phyloP scores from a whole-genome alignment of 1,140 invertebrate species.

The Epicauta chinensis region DNA sequence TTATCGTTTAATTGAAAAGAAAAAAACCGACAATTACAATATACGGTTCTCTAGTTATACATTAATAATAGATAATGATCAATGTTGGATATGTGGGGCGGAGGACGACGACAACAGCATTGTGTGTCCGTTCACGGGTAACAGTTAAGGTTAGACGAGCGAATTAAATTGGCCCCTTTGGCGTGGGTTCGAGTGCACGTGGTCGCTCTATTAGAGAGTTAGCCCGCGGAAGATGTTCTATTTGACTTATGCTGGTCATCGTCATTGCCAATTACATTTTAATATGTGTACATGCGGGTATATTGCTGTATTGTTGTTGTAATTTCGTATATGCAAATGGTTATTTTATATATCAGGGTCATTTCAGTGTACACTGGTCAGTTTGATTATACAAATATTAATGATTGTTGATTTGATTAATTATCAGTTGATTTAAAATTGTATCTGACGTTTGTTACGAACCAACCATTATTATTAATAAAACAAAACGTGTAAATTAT shows the following conservation, averaged over 20 bases:
- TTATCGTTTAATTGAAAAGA: too few relatives aligned
- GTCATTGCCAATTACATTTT: constrained; percentile 28
- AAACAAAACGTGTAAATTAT: too few relatives aligned
- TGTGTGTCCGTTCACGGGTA: too few relatives aligned
- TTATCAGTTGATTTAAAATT: not conserved
- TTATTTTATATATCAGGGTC: constrained; percentile 13
- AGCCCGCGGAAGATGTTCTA: constrained; percentile 17
- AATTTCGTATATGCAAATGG: constrained; percentile 22
- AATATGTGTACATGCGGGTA: constrained; percentile 26
- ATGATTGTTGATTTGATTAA: constrained; percentile 15
- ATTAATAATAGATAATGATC: too few relatives aligned
- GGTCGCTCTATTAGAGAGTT: constrained; percentile 20
- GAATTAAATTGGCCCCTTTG: not conserved
- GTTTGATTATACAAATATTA: constrained; percentile 8
- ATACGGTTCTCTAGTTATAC: too few relatives aligned
- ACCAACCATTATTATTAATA: too few relatives aligned
- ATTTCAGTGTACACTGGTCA: constrained; percentile 14
- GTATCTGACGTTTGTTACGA: too few relatives aligned
- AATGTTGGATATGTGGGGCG: too few relatives aligned
- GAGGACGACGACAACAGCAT: too few relatives aligned
- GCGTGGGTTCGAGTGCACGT: constrained; percentile 18
- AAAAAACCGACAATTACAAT: too few relatives aligned
- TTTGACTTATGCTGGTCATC: constrained; percentile 30
- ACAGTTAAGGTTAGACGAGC: too few relatives aligned
- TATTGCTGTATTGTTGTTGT: constrained; percentile 21